Base-by-base conservation (phyloP, 2,888 invertebrate species). In the Papilio gigon region DNA sequence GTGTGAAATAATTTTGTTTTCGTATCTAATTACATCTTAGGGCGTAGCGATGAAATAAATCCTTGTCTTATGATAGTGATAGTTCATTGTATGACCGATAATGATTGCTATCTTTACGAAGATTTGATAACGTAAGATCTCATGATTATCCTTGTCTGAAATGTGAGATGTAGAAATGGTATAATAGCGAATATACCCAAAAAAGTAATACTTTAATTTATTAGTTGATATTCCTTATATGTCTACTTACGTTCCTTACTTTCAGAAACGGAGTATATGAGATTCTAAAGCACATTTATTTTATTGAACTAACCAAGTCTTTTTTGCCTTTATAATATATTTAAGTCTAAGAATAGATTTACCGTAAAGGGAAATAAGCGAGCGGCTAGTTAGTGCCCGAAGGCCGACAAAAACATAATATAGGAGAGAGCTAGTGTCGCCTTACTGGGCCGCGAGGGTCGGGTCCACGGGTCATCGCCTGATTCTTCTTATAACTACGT, bases 401-500 rank as follows among this genome's bases (percentile, higher is more conserved):
- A 65, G 25, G 64, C 20, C 64, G 53, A 40, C 64, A 65, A 65
- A 65, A 65, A 65, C 64, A 64, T 64, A 65, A 65, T 64, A 37
- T 56, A 37, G 37, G 64, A 65, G 56, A 56, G 56, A 65, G 64
- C 56, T 37, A 40, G 53, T 30, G 50, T 64, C 27, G 64, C 63
- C 50, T 65, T 65, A 56, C 64, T 56, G 56, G 40, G 64, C 40
- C 56, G 63, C 35, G 47, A 53, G 64, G 64, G 64, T 65, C 40
- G 56, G 30, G 64, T 65, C 37, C 40, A 30, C 12, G 64, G 35
- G 25, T 62, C 33, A 62, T 62, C 42, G 33, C 14, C 9, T 20
- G 20, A 27, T 44, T 61, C 42, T 17, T 61, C 30, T 61, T 25
- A 61, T 42, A 40, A 61, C 25, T 42, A 50, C 53, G n/a, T 53